These are phyloP conservation scores for Anodontia alba DNA, from an alignment of 2,888 invertebrate genomes.

Conservation along the genomic window DNA sequence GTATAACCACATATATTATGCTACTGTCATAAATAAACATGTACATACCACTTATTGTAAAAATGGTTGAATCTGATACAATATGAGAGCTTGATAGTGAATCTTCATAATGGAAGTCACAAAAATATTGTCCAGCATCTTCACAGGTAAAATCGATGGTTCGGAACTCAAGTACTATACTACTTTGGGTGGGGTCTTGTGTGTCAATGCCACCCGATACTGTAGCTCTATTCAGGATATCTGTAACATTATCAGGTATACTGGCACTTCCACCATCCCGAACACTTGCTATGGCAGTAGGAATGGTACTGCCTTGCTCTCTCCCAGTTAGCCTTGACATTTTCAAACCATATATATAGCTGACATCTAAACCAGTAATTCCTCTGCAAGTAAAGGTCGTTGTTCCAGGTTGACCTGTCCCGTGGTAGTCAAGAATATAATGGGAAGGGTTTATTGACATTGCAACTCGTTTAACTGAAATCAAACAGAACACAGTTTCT, in stretches of 20 bases:
- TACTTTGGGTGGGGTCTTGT: background rate
- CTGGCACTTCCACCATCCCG: too few species aligned
- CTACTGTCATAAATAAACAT: too few species aligned
- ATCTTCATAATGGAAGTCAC: constrained; percentile 2
- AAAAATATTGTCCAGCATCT: constrained; percentile 19
- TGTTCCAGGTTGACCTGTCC: background rate
- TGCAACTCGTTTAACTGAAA: background rate
- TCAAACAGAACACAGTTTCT: too few species aligned
- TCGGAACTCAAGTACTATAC: background rate
- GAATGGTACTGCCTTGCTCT: background rate
- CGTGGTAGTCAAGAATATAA: background rate
- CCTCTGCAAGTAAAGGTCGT: background rate
- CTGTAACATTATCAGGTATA: background rate
- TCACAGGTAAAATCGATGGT: background rate
- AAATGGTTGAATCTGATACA: background rate
- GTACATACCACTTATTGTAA: background rate
- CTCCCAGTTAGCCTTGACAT: background rate
- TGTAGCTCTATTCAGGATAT: background rate
- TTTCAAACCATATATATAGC: background rate
- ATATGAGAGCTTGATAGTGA: background rate
- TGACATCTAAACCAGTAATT: background rate
- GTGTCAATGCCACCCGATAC: background rate
- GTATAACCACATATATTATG: too few species aligned
- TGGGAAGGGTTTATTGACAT: background rate
- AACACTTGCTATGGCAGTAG: background rate